phyloP scores from a whole-genome alignment of 2,113 vertebrate genomes.

The Manacus vitellinus region DNA sequence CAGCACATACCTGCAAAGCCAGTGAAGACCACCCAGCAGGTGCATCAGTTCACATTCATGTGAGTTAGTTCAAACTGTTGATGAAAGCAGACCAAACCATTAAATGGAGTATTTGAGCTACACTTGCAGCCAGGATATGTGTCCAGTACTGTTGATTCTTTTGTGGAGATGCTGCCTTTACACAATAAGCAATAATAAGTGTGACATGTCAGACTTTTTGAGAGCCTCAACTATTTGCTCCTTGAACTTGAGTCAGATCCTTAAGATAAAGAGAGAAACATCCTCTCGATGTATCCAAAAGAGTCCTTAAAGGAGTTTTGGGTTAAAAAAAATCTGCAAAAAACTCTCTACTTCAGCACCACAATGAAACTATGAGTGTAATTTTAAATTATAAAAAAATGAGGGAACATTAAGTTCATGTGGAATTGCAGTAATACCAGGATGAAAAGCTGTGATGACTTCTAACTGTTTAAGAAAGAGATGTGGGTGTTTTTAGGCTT shows the following conservation, averaged over 20 bases:
- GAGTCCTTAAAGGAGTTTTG: not conserved
- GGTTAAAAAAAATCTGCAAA: not conserved
- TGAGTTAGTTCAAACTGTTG: not conserved
- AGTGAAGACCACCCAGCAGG: not conserved
- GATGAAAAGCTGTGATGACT: not conserved
- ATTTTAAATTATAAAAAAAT: not conserved
- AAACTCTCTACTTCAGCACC: not conserved
- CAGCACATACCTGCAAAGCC: not conserved
- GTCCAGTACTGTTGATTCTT: not conserved
- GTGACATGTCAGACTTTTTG: not conserved
- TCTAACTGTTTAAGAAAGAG: not conserved
- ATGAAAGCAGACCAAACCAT: not conserved
- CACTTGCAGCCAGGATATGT: not conserved
- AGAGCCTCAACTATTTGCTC: not conserved
- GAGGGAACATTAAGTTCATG: not conserved
- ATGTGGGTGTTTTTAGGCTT: not conserved
- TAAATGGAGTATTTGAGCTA: not conserved
- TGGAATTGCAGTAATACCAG: not conserved
- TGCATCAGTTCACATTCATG: not conserved
- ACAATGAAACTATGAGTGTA: not conserved
- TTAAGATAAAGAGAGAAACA: not conserved
- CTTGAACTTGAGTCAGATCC: not conserved
- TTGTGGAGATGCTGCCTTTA: not conserved
- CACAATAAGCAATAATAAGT: accelerated
- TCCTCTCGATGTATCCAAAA: not conserved